These are phyloP conservation scores for Thymelicus acteon DNA, from an alignment of 2,888 invertebrate species.

Conservation along the genomic window DNA sequence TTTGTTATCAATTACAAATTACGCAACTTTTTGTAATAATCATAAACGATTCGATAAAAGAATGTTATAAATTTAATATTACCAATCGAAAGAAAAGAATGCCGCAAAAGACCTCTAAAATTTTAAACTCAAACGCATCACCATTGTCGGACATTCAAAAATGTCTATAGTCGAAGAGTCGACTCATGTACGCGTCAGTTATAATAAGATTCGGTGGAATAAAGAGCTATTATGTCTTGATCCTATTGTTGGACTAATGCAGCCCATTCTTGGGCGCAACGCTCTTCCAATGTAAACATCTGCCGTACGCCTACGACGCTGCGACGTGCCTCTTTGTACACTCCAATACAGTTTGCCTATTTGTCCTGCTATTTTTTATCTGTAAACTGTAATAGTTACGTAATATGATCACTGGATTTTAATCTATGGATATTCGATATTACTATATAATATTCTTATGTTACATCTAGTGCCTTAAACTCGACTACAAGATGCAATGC, in stretches of 20 bases:
- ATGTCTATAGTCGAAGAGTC: constrained; percentile 38
- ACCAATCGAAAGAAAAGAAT: not conserved
- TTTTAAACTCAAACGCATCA: constrained; percentile 31
- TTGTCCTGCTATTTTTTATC: constrained; percentile 47
- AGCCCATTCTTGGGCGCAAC: constrained; percentile 55
- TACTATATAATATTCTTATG: not conserved
- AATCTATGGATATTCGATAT: constrained; percentile 38
- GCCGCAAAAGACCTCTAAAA: not conserved
- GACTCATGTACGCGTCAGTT: constrained; percentile 58
- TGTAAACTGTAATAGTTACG: constrained; percentile 40
- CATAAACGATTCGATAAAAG: no score
- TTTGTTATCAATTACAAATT: no score
- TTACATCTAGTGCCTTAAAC: no score
- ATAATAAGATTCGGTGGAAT: constrained; percentile 71
- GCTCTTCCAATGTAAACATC: constrained; percentile 65
- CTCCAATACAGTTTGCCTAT: constrained; percentile 40
- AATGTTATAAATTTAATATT: not conserved
- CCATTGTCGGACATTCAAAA: constrained; percentile 21
- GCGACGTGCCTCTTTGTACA: constrained; percentile 51
- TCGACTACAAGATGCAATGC: no score
- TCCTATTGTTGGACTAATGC: constrained; percentile 64
- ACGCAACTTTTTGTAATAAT: no score
- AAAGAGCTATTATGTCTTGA: constrained; percentile 65
- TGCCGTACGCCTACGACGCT: constrained; percentile 61
- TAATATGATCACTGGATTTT: constrained; percentile 45